Conservation (phyloP, 2,113 vertebrate genomes). For the Microtus richardsoni region DNA sequence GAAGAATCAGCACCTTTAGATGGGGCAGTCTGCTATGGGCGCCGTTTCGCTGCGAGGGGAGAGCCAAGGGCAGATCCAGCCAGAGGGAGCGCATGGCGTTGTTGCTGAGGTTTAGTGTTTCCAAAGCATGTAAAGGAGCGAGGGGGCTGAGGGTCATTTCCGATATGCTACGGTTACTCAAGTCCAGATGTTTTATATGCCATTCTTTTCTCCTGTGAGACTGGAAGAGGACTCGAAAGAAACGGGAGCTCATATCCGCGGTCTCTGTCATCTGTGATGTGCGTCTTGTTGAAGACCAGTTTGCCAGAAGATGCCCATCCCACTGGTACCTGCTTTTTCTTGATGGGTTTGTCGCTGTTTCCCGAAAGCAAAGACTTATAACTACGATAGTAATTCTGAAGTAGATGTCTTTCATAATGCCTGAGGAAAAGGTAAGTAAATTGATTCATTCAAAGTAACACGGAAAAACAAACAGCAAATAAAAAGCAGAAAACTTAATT, state of each 20-base stretch:
- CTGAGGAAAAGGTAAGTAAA: conserved; percentile 67
- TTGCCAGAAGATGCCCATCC: conserved; percentile 63
- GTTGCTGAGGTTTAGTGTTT: conserved; percentile 80
- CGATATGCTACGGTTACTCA: conserved; percentile 80
- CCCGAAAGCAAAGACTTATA: conserved; percentile 69
- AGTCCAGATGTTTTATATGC: conserved; percentile 79
- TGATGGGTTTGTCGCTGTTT: conserved; percentile 57
- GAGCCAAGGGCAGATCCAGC: background rate
- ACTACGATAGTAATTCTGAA: conserved; percentile 64
- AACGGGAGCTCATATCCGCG: conserved; percentile 60
- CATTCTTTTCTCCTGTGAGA: conserved; percentile 7
- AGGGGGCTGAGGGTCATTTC: conserved; percentile 74
- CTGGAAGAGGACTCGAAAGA: conserved; percentile 55
- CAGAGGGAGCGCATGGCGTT: conserved; percentile 74
- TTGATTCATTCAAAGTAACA: background rate
- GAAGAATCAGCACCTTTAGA: conserved; percentile 85
- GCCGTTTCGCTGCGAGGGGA: accelerated
- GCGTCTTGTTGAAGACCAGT: conserved; percentile 64
- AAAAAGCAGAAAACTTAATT: conserved; percentile 1
- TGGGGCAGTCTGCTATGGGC: conserved; percentile 26
- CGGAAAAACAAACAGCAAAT: conserved; percentile 35
- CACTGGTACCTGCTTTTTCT: conserved; percentile 43
- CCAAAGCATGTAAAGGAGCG: conserved; percentile 66
- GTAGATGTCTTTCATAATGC: conserved; percentile 78
- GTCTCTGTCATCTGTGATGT: background rate